These are phyloP conservation scores for Bradysia coprophila DNA, from an alignment of 1,140 invertebrate species.

Conservation along the genomic window DNA sequence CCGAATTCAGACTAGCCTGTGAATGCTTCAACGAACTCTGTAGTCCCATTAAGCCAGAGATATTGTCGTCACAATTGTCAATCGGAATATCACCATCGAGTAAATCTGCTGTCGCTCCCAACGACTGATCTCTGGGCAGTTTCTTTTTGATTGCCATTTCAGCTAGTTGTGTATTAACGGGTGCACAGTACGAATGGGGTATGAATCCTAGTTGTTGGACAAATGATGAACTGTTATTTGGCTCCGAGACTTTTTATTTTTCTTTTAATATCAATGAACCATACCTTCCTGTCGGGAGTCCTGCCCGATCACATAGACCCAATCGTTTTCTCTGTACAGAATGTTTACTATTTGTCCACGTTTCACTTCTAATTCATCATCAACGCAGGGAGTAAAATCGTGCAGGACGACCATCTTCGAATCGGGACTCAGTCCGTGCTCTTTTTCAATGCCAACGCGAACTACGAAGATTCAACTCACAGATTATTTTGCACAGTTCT, in stretches of 20 bases:
- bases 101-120: neutral
- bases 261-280: no score
- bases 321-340: slow-evolving; percentile 86
- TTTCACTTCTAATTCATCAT: slow-evolving; percentile 70
- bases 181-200: slow-evolving; percentile 81
- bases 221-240: no score
- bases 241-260: no score
- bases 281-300: slow-evolving; percentile 70
- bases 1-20: slow-evolving; percentile 29
- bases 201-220: no score
- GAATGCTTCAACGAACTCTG: slow-evolving; percentile 23
- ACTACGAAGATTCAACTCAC: slow-evolving; percentile 35
- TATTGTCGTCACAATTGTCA: neutral
- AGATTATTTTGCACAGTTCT: neutral
- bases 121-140: slow-evolving; percentile 34
- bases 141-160: slow-evolving; percentile 71
- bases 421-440: slow-evolving; percentile 76
- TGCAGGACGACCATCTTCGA: slow-evolving; percentile 91
- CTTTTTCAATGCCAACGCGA: slow-evolving; percentile 84
- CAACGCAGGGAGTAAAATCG: slow-evolving; percentile 86
- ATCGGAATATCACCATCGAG: neutral
- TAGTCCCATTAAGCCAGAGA: slow-evolving; percentile 14
- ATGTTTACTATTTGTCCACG: slow-evolving; percentile 68
- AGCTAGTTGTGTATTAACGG: slow-evolving; percentile 58
- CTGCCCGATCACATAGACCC: slow-evolving; percentile 87